Base-by-base conservation (phyloP, 1,140 invertebrate species). In the Wiebesia pumilae region DNA sequence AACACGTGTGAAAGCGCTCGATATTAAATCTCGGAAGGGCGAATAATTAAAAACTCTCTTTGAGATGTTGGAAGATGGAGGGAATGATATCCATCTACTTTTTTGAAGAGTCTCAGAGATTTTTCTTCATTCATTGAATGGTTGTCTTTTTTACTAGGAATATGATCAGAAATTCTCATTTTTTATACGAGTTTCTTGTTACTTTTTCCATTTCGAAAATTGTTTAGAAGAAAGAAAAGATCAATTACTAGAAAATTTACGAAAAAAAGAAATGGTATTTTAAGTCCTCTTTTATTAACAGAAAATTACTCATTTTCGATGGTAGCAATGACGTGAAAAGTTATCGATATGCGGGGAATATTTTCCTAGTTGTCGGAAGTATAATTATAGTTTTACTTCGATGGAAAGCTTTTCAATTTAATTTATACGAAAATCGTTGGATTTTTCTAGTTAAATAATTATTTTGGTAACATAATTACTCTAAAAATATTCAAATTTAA, bases 1-100 rank as follows among this genome's bases (percentile, higher is more conserved):
- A 90, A 91, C 91, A 91, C 90, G 90, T 91, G 89, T 90, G 91
- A 90, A 90, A 91, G 90, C 88, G 89, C 91, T 85, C 89, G 90
- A 91, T 92, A 92, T 93, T 92, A 92, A 93, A 93, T 92, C 90
- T 89, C 89, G 1, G 40, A 47, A 0, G 54, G 89, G 88, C 79
- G 90, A 91, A 92, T 93, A 93, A 93, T 93, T 93, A 91, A 92
- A 92, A 91, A 88, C 89, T 88, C 35, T 71, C 43, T 19, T 80
- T 21, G n/a, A 47, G n/a, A 54, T 19, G n/a, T 35, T 51, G 30
- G 40, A 12, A 62, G 30, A 24, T 58, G 51, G 24, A 71, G 67
- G 35, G 58, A 30, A 77, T 43, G 40, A 77, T 43, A 30, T 47
- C 73, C 10, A 51, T 77, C 19, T 58, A 71, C 19, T 0, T 30